Base-by-base conservation (phyloP, 2,113 vertebrate species). In the Cygnus atratus region DNA sequence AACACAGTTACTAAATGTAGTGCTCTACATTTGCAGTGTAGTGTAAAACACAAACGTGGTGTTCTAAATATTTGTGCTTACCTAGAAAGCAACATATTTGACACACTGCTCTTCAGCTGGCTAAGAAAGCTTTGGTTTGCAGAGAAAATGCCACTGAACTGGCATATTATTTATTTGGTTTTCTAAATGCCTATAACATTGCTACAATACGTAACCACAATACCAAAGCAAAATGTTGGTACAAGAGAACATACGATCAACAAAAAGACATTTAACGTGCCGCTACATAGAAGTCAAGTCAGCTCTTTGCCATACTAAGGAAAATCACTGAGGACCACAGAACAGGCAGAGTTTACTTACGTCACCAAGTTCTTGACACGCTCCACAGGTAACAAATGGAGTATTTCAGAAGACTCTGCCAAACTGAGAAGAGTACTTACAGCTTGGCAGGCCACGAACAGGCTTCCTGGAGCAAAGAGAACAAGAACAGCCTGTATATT, bases 381-480 rank as follows among this genome's bases (percentile, higher is more conserved):
- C 76, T 99, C 98, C 94, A 98, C 97, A 14, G 99, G 96, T 76
- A 99, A 96, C 88, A 99, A 95, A 28, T 95, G 97, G 41, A 99
- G 98, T 71, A 99, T 97, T 87, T 99, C 97, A 59, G 98, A 98
- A 58, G 99, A 98, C 77, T 98, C 98, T 33, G 98, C 98, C 94
- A 99, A 98, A 95, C 98, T 98, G 46, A 99, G 98, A 33, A 99
- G 98, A 52, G 99, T 99, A 95, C 97, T 99, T 86, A 99, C 94
- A 72, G 99, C 99, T 97, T 99, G 99, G 77, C 98, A 98, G 84
- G 98, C 98, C 73, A 99, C 98, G 96, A 98, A 99, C 54, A 99
- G 95, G 46, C 95, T 98, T 88, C 98, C 99, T 99, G 95, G 43
- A 29, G 55, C 54, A 97, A 50, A 94, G 44, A 77, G 92, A 68